Conservation (phyloP, 64 coral and sea anemone species). For the Stichodactyla helianthus region DNA sequence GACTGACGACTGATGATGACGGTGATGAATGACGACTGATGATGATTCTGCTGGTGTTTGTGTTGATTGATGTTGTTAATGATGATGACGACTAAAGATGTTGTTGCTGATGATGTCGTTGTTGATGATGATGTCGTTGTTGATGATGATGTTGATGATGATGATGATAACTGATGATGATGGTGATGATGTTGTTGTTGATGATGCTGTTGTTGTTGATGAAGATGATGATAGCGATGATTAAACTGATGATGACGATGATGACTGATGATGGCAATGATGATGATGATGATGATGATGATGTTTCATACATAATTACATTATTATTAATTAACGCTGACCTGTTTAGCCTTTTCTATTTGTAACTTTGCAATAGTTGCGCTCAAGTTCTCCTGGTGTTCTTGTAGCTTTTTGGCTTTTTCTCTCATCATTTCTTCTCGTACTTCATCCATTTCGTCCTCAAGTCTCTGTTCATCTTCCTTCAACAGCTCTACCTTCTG, state of each 20-base stretch:
- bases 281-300: not conserved
- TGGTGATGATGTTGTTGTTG: not conserved
- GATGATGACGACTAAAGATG: not conserved
- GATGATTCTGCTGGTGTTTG: not conserved
- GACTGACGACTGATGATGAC: not conserved
- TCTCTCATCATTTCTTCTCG: conserved; percentile 85
- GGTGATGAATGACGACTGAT: not conserved
- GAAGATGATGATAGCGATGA: not conserved
- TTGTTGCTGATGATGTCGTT: not conserved
- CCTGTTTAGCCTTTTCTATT: conserved; percentile 96
- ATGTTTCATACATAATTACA: not conserved
- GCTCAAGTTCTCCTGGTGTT: conserved; percentile 74
- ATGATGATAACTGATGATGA: not conserved
- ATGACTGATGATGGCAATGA: not conserved
- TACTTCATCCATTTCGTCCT: conserved; percentile 77
- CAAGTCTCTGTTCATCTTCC: conserved; percentile 42
- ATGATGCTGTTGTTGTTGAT: not conserved
- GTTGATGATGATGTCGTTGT: not conserved
- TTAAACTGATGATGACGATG: not conserved
- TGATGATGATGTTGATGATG: not conserved
- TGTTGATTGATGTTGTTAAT: not conserved
- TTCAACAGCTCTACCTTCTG: conserved; percentile 61
- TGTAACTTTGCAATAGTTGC: conserved; percentile 82
- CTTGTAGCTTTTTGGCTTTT: conserved; percentile 61
- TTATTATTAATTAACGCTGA: not conserved